Percentiles rank a stretch among this genome's conserved stretches.
Conservation (phyloP, 2,888 invertebrate genomes). For the Nipponacmea schrenckii region DNA sequence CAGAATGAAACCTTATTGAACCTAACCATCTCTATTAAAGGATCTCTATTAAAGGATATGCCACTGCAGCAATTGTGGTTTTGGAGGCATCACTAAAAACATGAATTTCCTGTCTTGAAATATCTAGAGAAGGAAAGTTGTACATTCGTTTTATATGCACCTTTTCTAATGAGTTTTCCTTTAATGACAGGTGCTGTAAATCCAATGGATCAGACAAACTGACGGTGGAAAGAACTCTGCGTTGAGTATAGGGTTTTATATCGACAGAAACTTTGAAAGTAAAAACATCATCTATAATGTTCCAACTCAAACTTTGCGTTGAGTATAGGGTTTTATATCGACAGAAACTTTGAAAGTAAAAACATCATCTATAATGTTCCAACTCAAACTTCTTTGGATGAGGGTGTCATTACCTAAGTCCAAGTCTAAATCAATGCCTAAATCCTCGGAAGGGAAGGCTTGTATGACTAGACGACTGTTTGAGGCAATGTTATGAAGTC, state of each 20-base stretch:
- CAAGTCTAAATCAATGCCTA: conserved; percentile 34
- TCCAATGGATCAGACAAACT: conserved; percentile 37
- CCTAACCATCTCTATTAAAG: conserved; percentile 1
- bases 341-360: too few relatives aligned
- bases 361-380: too few relatives aligned
- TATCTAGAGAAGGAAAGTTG: conserved; percentile 3
- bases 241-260: conserved; percentile 29
- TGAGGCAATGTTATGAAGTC: conserved; percentile 40
- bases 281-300: conserved; percentile 30
- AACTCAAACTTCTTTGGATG: conserved; percentile 33
- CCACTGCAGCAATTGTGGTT: conserved; percentile 37
- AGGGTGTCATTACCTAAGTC: conserved; percentile 16
- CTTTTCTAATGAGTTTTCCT: conserved; percentile 33
- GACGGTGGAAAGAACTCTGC: conserved; percentile 31
- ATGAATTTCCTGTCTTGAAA: conserved; percentile 20
- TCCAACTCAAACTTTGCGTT: conserved; percentile 35
- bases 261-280: conserved; percentile 21
- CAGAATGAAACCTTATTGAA: conserved; percentile 30
- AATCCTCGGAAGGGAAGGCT: conserved; percentile 33
- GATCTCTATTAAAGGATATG: conserved; percentile 32
- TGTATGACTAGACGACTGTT: conserved; percentile 33
- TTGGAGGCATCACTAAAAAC: conserved; percentile 42
- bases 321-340: too few relatives aligned
- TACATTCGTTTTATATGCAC: conserved; percentile 28
- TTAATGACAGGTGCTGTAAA: conserved; percentile 30